A percentile compares a stretch with the other conserved stretches of the same genome.
Evolutionary conservation across 2,113 vertebrate genomes (phyloP).

Genomic region (Phycodurus eques): DNA sequence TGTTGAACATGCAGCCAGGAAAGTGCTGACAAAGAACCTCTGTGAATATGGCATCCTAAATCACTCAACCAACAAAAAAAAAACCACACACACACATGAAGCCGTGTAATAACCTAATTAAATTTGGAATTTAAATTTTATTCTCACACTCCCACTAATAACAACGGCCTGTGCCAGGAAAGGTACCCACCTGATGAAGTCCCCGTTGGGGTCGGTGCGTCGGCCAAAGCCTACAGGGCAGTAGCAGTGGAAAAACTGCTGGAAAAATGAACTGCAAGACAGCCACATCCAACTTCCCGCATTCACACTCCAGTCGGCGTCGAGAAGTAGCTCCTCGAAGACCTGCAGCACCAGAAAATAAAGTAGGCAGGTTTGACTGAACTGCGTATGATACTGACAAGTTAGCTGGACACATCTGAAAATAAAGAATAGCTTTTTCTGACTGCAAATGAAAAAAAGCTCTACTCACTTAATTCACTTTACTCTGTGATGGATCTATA

Average conservation of each 20-base stretch:
- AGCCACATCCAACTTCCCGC: conserved; percentile 81
- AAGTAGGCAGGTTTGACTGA: background rate
- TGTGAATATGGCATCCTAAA: too few species aligned
- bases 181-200: conserved; percentile 76
- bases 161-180: conserved; percentile 23
- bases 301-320: conserved; percentile 80
- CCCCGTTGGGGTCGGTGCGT: conserved; percentile 77
- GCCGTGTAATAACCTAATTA: background rate
- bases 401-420: background rate
- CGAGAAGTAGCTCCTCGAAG: conserved; percentile 75
- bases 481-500: too few species aligned
- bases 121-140: background rate
- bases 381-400: background rate
- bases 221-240: conserved; percentile 78
- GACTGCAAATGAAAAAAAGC: too few species aligned
- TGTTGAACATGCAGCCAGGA: too few species aligned
- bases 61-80: too few species aligned
- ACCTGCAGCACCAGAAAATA: conserved; percentile 49
- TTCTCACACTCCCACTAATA: background rate
- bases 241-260: conserved; percentile 81
- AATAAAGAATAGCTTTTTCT: background rate
- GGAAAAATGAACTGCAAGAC: conserved; percentile 78
- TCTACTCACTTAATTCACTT: too few species aligned
- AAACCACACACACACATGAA: too few species aligned
- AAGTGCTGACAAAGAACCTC: too few species aligned